These are phyloP conservation scores for Micromesistius poutassou DNA, from an alignment of 2,797 vertebrate species.

Conservation along the genomic window DNA sequence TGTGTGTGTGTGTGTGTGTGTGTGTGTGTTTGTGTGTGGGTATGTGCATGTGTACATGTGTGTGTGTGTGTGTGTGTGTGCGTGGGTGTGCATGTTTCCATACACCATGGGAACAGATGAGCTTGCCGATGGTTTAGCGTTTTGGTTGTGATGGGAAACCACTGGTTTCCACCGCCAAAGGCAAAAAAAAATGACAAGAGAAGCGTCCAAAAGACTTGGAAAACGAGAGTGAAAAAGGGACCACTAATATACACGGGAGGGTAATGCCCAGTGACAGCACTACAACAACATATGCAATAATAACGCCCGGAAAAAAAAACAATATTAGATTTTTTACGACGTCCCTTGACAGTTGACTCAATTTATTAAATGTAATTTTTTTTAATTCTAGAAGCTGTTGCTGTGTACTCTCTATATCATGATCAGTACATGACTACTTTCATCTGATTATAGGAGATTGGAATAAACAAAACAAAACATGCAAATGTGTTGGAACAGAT, in stretches of 20 bases:
- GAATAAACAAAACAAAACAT: too few species aligned
- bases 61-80: constrained; percentile 3
- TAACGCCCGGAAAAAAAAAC: neutral
- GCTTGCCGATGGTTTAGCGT: constrained; percentile 31
- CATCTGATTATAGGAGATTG: too few species aligned
- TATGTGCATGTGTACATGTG: too few species aligned
- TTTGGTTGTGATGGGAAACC: constrained; percentile 62
- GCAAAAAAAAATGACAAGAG: neutral
- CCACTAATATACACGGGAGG: constrained; percentile 39
- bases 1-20: neutral
- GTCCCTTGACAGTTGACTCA: neutral
- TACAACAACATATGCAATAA: neutral
- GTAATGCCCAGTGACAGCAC: neutral
- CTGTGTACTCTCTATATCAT: neutral
- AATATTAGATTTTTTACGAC: neutral
- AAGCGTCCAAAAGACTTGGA: constrained; percentile 40
- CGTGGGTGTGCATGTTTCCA: constrained; percentile 5
- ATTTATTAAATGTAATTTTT: neutral
- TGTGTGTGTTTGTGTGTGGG: neutral
- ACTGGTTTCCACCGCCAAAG: constrained; percentile 52
- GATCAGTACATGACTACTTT: neutral
- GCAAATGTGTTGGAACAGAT: too few species aligned
- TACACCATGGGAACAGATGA: constrained; percentile 51
- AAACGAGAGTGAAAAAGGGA: constrained; percentile 59
- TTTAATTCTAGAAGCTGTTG: neutral